A percentile compares a stretch with the other conserved stretches of the same genome.
These are phyloP conservation scores for Ceryle rudis DNA, from an alignment of 2,797 vertebrate species.

Conservation along the genomic window DNA sequence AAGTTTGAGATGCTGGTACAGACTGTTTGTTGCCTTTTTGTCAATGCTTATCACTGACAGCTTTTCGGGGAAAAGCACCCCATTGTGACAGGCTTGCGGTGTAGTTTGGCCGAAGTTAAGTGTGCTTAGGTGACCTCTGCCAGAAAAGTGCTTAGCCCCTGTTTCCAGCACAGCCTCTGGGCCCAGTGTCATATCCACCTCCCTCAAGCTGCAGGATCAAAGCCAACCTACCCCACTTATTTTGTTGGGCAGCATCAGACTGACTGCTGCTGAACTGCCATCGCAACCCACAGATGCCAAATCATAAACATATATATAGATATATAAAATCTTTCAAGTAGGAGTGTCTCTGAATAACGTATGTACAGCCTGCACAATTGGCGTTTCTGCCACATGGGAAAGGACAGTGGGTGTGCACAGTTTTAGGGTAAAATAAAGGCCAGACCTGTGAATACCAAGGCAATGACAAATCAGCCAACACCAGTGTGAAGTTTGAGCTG, in stretches of 20 bases:
- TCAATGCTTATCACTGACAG: accelerated
- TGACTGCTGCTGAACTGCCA: background rate
- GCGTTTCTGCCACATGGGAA: background rate
- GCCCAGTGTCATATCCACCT: background rate
- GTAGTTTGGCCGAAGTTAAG: background rate
- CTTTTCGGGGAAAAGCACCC: background rate
- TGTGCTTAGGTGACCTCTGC: background rate
- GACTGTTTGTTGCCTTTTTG: background rate
- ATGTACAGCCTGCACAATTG: accelerated
- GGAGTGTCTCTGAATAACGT: background rate
- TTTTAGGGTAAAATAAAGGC: background rate
- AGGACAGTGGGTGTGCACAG: background rate
- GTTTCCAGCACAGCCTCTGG: background rate
- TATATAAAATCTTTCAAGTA: background rate
- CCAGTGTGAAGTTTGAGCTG: background rate
- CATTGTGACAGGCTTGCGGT: background rate
- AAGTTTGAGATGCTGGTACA: background rate
- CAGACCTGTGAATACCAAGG: background rate
- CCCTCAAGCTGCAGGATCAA: background rate
- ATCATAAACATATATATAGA: background rate
- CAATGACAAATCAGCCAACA: background rate
- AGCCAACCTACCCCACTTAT: background rate
- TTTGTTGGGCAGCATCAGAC: background rate
- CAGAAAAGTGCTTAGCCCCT: background rate
- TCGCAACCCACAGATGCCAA: background rate